These are phyloP conservation scores for Lophochroa leadbeateri DNA, from an alignment of 2,113 vertebrate species.

Conservation along the genomic window DNA sequence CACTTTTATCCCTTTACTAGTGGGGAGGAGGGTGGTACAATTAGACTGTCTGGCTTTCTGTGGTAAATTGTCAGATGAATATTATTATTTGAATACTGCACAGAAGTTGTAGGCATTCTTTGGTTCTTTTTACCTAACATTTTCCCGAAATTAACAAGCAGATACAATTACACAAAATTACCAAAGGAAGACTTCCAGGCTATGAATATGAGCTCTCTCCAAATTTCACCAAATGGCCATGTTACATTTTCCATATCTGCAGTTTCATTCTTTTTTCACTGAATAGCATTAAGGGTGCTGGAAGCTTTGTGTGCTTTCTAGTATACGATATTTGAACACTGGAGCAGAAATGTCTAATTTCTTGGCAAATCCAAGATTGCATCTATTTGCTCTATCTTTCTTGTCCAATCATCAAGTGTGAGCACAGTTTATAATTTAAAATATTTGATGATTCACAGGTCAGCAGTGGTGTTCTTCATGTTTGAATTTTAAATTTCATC, in stretches of 20 bases:
- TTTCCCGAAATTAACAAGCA: rapidly evolving
- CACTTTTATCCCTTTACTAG: background rate
- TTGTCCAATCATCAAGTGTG: background rate
- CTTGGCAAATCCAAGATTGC: background rate
- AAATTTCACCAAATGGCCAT: background rate
- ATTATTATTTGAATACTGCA: background rate
- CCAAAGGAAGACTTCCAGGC: background rate
- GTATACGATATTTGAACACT: background rate
- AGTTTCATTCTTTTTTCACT: background rate
- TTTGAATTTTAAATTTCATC: background rate
- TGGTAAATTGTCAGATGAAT: background rate
- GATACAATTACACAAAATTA: background rate
- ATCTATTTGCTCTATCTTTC: background rate
- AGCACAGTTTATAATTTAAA: background rate
- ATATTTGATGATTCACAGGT: background rate
- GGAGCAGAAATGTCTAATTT: background rate
- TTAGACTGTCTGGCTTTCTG: background rate
- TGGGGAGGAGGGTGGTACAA: background rate
- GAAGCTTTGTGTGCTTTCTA: background rate
- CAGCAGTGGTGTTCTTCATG: background rate
- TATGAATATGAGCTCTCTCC: background rate
- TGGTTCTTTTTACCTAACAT: background rate
- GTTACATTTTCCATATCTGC: background rate
- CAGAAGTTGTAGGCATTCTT: background rate
- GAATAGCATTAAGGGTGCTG: background rate